Base-by-base conservation (phyloP, 2,888 invertebrate species). In the Nymphalis urticae region DNA sequence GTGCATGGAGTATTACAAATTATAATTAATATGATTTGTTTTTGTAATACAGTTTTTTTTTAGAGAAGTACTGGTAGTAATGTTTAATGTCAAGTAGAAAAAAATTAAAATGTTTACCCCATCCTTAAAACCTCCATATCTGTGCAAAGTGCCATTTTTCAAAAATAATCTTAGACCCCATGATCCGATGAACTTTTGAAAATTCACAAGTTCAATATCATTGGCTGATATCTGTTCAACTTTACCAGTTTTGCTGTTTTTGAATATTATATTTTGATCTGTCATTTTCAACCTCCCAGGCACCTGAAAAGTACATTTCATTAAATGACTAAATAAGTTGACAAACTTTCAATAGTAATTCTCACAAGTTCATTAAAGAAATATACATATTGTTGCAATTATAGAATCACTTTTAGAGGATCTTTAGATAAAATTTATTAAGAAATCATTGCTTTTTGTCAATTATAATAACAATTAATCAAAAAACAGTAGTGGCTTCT, bases 191-290 rank as follows among this genome's bases (percentile, higher is more conserved):
- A 99, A 95, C 80, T 97, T 96, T 84, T 98, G 97, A 93, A 98
- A 99, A 85, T 97, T 97, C 0, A 98, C 97, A 68, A 96, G 90
- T 65, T 98, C 98, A 80, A 99, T 96, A 76, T 99, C 99, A 61
- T 94, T 92, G 0, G 96, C 94, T 48, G 95, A 93, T 74, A 99
- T 95, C 83, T 98, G 97, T 82, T 98, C 98, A 0, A 98, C 97
- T 89, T 98, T 98, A 2, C 99, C 99, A 0, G 99, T 99, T 90
- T 98, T 98, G 75, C 95, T 96, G 87, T 98, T 99, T 86, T 99
- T 99, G 85, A 98, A 99, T 61, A 97, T 94, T 48, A 99, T 96
- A 78, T 95, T 95, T 81, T 97, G 96, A 75, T 98, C 98, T 0
- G 98, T 97, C 86, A 99, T 94, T 88, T 98, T 98, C 48, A 99